Evolutionary conservation across 2,888 invertebrate species (phyloP).

Genomic region (Zaprionus lineosus): DNA sequence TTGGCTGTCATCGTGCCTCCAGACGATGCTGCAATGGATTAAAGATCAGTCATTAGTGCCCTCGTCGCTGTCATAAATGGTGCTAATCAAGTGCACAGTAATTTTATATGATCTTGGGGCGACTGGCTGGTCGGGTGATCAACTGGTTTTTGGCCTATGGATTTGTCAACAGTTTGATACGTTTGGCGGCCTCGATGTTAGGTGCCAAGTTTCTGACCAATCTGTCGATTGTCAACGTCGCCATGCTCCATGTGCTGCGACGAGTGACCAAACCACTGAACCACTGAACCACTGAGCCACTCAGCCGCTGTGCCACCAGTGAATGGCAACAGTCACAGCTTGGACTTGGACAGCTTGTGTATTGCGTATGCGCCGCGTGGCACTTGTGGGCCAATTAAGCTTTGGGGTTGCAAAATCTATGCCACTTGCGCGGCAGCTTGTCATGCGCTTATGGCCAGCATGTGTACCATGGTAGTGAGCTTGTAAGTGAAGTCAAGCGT

Average conservation of each 20-base stretch:
- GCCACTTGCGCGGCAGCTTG: constrained; percentile 6
- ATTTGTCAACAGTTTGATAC: constrained; percentile 9
- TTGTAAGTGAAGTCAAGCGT: constrained; percentile 63
- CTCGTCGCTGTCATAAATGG: constrained; percentile 22
- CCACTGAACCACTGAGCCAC: constrained; percentile 13
- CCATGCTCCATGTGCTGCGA: constrained; percentile 25
- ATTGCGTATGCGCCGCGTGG: constrained; percentile 41
- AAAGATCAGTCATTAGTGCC: constrained; percentile 1
- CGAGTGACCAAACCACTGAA: constrained; percentile 15
- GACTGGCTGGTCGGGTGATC: constrained; percentile 18
- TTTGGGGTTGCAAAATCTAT: constrained; percentile 42
- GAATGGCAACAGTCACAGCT: too few relatives aligned
- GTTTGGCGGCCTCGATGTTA: constrained; percentile 35
- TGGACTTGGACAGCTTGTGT: too few relatives aligned
- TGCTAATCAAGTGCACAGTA: constrained; percentile 62
- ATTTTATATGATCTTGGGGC: constrained; percentile 68
- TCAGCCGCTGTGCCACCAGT: constrained; percentile 47
- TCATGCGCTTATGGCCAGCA: constrained; percentile 16
- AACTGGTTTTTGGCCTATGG: constrained; percentile 37
- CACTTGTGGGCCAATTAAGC: constrained; percentile 59
- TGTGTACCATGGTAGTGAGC: constrained; percentile 77
- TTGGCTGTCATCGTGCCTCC: constrained; percentile 69
- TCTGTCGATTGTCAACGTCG: constrained; percentile 13
- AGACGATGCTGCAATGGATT: constrained; percentile 21
- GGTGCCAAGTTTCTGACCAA: constrained; percentile 17